Percentiles rank a stretch among this genome's conserved stretches.
Evolutionary conservation across 2,797 vertebrate species (phyloP).

Genomic region (Heliangelus exortis): DNA sequence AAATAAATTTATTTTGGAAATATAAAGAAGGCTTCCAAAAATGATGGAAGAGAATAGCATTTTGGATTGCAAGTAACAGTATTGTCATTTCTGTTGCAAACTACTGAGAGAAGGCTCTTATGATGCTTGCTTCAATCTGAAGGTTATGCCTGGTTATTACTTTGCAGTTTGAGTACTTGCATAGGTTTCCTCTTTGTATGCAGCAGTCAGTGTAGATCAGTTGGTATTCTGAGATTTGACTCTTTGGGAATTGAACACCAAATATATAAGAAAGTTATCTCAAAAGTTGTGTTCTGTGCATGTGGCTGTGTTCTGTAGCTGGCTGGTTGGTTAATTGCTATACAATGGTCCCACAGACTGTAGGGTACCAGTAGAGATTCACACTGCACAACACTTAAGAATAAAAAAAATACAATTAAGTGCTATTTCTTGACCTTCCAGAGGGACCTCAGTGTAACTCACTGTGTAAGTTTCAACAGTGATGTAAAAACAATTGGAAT

Average conservation of each 20-base stretch:
- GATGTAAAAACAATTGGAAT: not conserved
- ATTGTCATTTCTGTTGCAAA: not conserved
- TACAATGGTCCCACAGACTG: not conserved
- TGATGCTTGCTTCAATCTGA: rapidly evolving
- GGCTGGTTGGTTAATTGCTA: not conserved
- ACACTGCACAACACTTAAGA: not conserved
- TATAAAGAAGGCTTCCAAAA: not conserved
- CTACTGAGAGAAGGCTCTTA: not conserved
- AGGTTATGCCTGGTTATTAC: not conserved
- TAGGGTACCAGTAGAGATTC: not conserved
- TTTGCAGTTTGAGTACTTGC: not conserved
- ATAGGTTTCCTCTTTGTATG: rapidly evolving
- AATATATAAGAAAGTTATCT: not conserved
- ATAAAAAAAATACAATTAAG: not conserved
- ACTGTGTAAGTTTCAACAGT: not conserved
- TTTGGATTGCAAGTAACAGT: not conserved
- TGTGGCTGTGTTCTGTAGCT: not conserved
- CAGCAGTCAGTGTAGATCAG: not conserved
- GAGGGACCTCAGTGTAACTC: not conserved
- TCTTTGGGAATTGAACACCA: not conserved
- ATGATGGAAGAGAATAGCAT: not conserved
- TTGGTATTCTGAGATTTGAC: not conserved
- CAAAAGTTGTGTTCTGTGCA: rapidly evolving
- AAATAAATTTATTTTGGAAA: not conserved
- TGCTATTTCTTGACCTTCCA: not conserved